Percentiles rank a stretch among this genome's conserved stretches.
These are phyloP conservation scores for Bradypodion ventrale DNA, from an alignment of 2,797 vertebrate genomes.

Conservation along the genomic window DNA sequence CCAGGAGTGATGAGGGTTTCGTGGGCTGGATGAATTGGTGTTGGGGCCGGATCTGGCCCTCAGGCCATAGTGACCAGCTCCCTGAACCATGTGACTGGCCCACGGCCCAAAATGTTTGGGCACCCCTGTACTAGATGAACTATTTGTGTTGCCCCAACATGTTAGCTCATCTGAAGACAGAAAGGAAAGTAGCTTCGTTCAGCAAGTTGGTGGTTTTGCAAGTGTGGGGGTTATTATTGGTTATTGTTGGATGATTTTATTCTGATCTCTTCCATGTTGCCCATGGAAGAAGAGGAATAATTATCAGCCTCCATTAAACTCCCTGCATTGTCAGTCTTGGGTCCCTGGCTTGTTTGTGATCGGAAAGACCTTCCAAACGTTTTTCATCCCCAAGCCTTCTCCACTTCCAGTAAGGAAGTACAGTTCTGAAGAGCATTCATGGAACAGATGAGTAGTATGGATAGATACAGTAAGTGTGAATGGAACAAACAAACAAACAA, in stretches of 20 bases:
- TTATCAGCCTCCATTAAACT: not conserved
- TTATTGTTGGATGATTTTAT: no score
- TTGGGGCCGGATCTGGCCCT: no score
- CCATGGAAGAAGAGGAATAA: not conserved
- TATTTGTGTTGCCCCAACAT: constrained; percentile 7
- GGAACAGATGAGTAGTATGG: not conserved
- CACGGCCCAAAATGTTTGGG: no score
- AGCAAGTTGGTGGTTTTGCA: not conserved
- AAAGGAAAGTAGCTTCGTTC: not conserved
- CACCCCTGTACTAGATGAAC: constrained; percentile 29
- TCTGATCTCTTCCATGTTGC: no score
- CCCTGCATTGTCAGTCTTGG: not conserved
- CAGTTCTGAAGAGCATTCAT: not conserved
- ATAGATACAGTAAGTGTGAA: no score
- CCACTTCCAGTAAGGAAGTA: not conserved
- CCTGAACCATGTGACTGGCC: no score
- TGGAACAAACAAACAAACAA: no score
- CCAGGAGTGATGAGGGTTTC: no score
- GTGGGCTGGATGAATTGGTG: no score
- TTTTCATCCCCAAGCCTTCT: not conserved
- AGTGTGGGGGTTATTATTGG: no score
- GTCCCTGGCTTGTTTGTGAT: not conserved
- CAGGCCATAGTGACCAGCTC: no score
- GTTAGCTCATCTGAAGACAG: accelerated
- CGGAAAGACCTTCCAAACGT: not conserved